These are phyloP conservation scores for Bradypodion pumilum DNA, from an alignment of 2,797 vertebrate species.

Conservation along the genomic window DNA sequence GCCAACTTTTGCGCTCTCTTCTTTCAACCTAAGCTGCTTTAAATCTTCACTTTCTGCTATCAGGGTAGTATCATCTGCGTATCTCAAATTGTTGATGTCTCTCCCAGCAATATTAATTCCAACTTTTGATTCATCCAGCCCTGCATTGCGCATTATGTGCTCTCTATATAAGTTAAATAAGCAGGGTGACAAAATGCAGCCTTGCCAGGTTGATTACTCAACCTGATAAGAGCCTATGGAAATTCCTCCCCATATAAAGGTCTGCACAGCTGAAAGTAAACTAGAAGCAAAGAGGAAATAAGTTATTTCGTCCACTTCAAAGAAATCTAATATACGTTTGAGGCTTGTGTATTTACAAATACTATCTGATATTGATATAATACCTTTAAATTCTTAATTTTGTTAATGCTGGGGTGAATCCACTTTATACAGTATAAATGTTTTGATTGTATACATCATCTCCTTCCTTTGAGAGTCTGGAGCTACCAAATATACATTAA, in stretches of 20 bases:
- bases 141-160: no score
- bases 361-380: background rate
- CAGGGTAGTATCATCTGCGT: no score
- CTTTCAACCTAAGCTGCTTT: no score
- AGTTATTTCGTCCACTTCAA: background rate
- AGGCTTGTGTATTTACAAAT: background rate
- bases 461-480: background rate
- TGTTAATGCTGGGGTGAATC: background rate
- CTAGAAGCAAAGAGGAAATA: background rate
- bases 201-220: background rate
- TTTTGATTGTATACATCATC: constrained; percentile 10
- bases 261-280: background rate
- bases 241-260: background rate
- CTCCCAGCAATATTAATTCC: no score
- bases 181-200: no score
- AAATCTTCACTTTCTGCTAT: no score
- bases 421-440: constrained; percentile 18
- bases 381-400: background rate
- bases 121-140: no score
- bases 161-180: no score
- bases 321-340: background rate
- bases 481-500: background rate
- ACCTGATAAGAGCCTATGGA: background rate
- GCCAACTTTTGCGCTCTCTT: no score
- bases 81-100: no score